These are phyloP conservation scores for Prietella phreatophila DNA, from an alignment of 2,113 vertebrate species.

Conservation along the genomic window DNA sequence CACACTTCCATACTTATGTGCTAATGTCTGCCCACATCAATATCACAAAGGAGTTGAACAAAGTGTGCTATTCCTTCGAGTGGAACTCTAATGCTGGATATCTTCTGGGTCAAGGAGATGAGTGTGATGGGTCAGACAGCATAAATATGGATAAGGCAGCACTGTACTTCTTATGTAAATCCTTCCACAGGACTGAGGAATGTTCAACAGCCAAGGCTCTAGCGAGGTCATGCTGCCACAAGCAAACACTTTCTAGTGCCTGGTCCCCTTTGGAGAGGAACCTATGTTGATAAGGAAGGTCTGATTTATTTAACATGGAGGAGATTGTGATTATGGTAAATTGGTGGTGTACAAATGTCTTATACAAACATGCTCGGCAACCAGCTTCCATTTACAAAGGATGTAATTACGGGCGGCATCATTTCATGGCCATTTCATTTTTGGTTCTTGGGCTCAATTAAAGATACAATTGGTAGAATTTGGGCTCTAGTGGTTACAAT, in stretches of 20 bases:
- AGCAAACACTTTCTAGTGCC: conserved; percentile 42
- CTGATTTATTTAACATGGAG: conserved; percentile 22
- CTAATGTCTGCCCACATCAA: conserved; percentile 13
- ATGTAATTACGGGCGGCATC: neutral
- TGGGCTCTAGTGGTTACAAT: neutral
- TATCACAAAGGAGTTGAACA: conserved; percentile 3
- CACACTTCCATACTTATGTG: neutral
- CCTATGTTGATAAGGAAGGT: conserved; percentile 34
- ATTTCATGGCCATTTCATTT: neutral
- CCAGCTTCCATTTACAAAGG: neutral
- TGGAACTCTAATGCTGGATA: conserved; percentile 29
- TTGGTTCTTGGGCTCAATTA: neutral
- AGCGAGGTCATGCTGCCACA: conserved; percentile 52
- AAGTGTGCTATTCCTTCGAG: conserved; percentile 14
- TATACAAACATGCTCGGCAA: neutral
- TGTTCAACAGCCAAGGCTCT: conserved; percentile 39
- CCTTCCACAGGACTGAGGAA: conserved; percentile 27
- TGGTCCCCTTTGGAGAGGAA: conserved; percentile 32
- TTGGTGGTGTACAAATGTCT: neutral
- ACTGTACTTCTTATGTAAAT: conserved; percentile 49
- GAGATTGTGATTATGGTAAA: neutral
- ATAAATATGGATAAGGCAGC: conserved; percentile 46
- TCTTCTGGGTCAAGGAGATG: conserved; percentile 45
- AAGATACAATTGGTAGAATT: neutral
- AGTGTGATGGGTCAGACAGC: conserved; percentile 9